These are phyloP conservation scores for Sinocyclocheilus maitianheensis DNA, from an alignment of 2,113 vertebrate genomes.

Conservation along the genomic window DNA sequence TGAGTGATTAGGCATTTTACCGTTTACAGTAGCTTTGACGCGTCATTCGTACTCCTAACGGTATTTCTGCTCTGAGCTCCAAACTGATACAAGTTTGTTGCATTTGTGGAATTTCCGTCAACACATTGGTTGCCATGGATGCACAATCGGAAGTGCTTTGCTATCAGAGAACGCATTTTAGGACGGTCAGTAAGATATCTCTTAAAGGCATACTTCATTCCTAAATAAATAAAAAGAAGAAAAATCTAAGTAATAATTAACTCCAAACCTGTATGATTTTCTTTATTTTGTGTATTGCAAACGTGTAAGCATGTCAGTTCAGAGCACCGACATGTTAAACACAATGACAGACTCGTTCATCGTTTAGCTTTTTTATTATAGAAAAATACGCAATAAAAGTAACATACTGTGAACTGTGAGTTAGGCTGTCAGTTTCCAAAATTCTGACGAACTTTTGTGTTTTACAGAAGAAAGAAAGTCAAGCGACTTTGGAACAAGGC, in stretches of 20 bases:
- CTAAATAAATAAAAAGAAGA: neutral
- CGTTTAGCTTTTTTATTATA: too few species aligned
- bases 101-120: conserved; percentile 9
- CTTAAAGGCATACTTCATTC: neutral
- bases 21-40: neutral
- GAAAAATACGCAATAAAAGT: too few species aligned
- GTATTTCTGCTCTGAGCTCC: neutral
- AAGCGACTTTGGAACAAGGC: neutral
- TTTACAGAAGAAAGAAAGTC: neutral
- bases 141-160: neutral
- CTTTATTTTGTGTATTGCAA: neutral
- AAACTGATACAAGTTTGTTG: conserved; percentile 4
- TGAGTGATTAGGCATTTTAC: neutral
- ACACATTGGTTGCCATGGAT: neutral
- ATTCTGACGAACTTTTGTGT: neutral
- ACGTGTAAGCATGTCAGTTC: neutral
- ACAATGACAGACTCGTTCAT: too few species aligned
- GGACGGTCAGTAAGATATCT: neutral
- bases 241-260: neutral
- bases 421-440: neutral
- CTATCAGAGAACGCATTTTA: neutral
- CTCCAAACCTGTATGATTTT: neutral
- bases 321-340: too few species aligned
- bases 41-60: neutral
- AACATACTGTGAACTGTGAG: too few species aligned